Base-by-base conservation (phyloP, 2,888 invertebrate species). In the Cantharis rustica region DNA sequence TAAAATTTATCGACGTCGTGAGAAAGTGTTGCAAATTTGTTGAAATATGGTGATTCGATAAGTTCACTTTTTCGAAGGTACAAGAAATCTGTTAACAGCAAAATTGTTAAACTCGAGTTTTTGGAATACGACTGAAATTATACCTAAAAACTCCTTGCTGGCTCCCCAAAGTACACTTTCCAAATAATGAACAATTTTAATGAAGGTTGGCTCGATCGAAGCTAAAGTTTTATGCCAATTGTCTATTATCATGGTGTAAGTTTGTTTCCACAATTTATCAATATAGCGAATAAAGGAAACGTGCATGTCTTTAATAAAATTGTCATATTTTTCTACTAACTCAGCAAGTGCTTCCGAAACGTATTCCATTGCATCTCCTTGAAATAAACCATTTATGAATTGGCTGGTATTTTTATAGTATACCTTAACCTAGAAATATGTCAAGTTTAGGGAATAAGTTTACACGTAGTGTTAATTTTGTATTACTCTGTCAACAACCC, bases 1-100 rank as follows among this genome's bases (percentile, higher is more conserved):
- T 95, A 96, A 69, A 96, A 90, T 74, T 90, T 91, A 84, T 96
- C 96, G 79, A 96, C 89, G 84, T 96, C 95, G 81, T 94, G 94
- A 0, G 95, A 94, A 81, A 96, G 93, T 76, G 94, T 93, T 1
- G 94, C 91, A 11, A 96, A 93, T 82, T 94, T 93, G 81, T 93
- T 93, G 84, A 95, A 96, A 83, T 95, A 96, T 0, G 95, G 94
- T 0, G 95, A 95, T 71, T 93, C 93, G 0, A 95, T 93, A 78
- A 96, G 87, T 85, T 96, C 95, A 78, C 93, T 94, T 69, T 93
- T 93, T 3, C 95, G 91, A 75, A 94, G 93, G 82, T 96, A 95
- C 81, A 96, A 91, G 86, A 95, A 96, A 84, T 95, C 95, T 90
- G 83, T 72, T 15, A 31, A 66, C 4, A 20, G 1, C 15, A 64